phyloP scores from a whole-genome alignment of 2,113 vertebrate genomes.

The Gallinago undulata region DNA sequence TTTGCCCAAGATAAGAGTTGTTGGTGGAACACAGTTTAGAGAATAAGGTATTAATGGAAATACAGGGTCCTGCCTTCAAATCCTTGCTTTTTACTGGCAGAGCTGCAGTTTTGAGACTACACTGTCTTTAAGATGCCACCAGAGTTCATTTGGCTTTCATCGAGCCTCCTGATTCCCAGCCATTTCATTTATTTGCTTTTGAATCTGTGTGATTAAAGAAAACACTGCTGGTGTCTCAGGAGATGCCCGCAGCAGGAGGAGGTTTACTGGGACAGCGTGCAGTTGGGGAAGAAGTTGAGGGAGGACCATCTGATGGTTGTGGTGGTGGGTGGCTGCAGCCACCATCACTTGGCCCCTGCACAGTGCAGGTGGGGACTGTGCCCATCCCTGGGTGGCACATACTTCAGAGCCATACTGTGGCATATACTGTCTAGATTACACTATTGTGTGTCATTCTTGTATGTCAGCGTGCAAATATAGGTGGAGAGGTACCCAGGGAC shows the following conservation, averaged over 20 bases:
- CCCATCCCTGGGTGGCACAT: background rate
- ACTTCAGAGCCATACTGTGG: background rate
- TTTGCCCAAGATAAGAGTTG: background rate
- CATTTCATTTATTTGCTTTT: background rate
- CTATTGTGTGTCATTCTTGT: background rate
- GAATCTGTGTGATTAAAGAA: background rate
- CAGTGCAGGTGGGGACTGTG: background rate
- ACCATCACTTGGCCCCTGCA: background rate
- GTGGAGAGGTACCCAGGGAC: background rate
- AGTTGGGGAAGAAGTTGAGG: rapidly evolving
- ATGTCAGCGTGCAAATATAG: background rate
- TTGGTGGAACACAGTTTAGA: background rate
- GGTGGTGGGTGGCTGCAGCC: background rate
- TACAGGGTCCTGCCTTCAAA: background rate
- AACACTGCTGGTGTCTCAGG: background rate
- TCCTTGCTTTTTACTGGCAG: background rate
- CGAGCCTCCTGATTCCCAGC: rapidly evolving
- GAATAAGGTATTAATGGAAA: background rate
- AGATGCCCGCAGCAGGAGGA: rapidly evolving
- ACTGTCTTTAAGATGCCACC: background rate
- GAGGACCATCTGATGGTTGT: background rate
- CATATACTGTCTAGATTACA: background rate
- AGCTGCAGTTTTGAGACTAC: background rate
- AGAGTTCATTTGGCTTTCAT: background rate
- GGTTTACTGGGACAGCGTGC: background rate